Evolutionary conservation across 2,888 invertebrate species (phyloP).

Genomic region (Chloroclystis v-ata): DNA sequence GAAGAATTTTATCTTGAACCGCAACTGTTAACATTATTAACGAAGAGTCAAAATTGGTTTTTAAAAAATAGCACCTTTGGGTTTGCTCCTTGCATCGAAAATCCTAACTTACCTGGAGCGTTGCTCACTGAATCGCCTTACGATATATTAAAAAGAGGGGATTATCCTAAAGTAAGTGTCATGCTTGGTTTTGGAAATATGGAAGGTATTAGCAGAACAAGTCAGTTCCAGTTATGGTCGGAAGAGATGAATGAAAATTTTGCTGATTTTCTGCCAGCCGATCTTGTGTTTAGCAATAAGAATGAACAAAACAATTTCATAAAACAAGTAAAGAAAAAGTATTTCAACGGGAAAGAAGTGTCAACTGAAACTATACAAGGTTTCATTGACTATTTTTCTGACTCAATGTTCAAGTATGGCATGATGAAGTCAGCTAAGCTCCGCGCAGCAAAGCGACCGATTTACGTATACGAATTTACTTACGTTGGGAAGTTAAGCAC

Average conservation of each 20-base stretch:
- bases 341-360: constrained; percentile 54
- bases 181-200: constrained; percentile 62
- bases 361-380: constrained; percentile 43
- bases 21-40: constrained; percentile 39
- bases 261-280: constrained; percentile 59
- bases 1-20: constrained; percentile 60
- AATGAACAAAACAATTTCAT: constrained; percentile 40
- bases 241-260: constrained; percentile 63
- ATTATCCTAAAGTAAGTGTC: constrained; percentile 48
- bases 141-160: constrained; percentile 49
- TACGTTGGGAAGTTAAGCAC: constrained; percentile 59
- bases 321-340: constrained; percentile 45
- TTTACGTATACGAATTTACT: constrained; percentile 63
- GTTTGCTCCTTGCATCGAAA: constrained; percentile 65
- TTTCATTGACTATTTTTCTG: constrained; percentile 65
- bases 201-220: constrained; percentile 64
- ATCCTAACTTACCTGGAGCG: constrained; percentile 44
- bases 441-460: constrained; percentile 43
- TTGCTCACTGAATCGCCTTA: constrained; percentile 62
- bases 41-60: constrained; percentile 56
- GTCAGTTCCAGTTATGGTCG: constrained; percentile 56
- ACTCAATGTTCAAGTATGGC: constrained; percentile 63
- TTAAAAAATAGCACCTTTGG: constrained; percentile 66
- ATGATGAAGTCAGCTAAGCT: constrained; percentile 60
- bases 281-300: constrained; percentile 43